A percentile compares a stretch with the other conserved stretches of the same genome.
These are phyloP conservation scores for Ptychoptera albimana DNA, from an alignment of 2,888 invertebrate species.

Conservation along the genomic window DNA sequence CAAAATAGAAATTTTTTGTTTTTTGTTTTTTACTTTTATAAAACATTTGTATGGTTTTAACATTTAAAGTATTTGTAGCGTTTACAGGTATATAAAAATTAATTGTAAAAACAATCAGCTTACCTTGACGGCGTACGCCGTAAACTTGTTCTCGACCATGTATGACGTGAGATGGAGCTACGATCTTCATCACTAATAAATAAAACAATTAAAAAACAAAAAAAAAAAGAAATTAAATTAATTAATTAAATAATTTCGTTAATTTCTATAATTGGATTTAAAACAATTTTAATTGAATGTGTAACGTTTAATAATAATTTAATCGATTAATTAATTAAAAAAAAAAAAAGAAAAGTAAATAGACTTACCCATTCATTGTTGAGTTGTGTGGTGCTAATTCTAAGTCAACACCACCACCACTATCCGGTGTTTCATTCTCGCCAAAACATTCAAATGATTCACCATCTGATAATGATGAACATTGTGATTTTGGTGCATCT, in stretches of 20 bases:
- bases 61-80: no score
- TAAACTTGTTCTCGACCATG: slow-evolving; percentile 72
- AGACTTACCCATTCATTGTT: slow-evolving; percentile 16
- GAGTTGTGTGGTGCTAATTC: slow-evolving; percentile 29
- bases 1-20: slow-evolving; percentile 7
- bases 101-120: slow-evolving; percentile 17
- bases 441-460: slow-evolving; percentile 73
- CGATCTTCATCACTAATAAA: slow-evolving; percentile 37
- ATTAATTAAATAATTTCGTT: not conserved
- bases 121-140: slow-evolving; percentile 67
- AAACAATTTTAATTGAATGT: not conserved
- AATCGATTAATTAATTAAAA: not conserved
- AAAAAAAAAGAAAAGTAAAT: not conserved
- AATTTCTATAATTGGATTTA: not conserved
- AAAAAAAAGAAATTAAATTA: not conserved
- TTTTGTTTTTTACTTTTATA: not conserved
- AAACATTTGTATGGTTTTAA: no score
- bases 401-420: slow-evolving; percentile 20
- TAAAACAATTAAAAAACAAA: slow-evolving; percentile 9
- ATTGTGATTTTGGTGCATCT: slow-evolving; percentile 30
- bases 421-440: slow-evolving; percentile 34
- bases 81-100: not conserved
- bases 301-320: not conserved
- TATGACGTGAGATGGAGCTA: slow-evolving; percentile 52
- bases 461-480: slow-evolving; percentile 50